A percentile compares a stretch with the other conserved stretches of the same genome.
Evolutionary conservation across 1,140 invertebrate species (phyloP).

Genomic region (Alviniconcha marisindica): DNA sequence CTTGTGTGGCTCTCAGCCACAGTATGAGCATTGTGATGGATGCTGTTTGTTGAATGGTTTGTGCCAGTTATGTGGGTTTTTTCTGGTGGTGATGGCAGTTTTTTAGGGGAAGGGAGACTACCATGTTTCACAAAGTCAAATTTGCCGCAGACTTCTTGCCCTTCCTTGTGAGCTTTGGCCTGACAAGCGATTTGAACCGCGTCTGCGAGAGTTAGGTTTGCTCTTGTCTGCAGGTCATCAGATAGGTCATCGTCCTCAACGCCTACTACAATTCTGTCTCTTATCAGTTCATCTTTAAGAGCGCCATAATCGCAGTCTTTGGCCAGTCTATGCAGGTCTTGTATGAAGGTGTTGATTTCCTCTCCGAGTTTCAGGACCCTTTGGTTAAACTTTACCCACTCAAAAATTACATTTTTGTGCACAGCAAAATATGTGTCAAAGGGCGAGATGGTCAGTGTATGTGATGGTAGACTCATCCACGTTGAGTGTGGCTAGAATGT

Average conservation of each 20-base stretch:
- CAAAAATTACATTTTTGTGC: neutral
- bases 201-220: neutral
- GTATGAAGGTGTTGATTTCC: neutral
- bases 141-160: neutral
- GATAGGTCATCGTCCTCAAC: neutral
- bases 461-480: neutral
- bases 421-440: neutral
- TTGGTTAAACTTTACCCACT: constrained; percentile 1
- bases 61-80: neutral
- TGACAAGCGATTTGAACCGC: neutral
- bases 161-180: neutral
- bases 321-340: constrained; percentile 4
- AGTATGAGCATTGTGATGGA: too few species aligned
- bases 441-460: neutral
- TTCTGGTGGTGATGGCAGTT: neutral
- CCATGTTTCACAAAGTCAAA: neutral
- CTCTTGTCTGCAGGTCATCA: neutral
- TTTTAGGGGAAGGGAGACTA: neutral
- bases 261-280: neutral
- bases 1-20: too few species aligned
- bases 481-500: neutral
- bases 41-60: neutral
- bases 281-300: constrained; percentile 3
- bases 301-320: neutral
- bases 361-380: neutral